These are phyloP conservation scores for Brachylomia viminalis DNA, from an alignment of 2,888 invertebrate genomes.

Conservation along the genomic window DNA sequence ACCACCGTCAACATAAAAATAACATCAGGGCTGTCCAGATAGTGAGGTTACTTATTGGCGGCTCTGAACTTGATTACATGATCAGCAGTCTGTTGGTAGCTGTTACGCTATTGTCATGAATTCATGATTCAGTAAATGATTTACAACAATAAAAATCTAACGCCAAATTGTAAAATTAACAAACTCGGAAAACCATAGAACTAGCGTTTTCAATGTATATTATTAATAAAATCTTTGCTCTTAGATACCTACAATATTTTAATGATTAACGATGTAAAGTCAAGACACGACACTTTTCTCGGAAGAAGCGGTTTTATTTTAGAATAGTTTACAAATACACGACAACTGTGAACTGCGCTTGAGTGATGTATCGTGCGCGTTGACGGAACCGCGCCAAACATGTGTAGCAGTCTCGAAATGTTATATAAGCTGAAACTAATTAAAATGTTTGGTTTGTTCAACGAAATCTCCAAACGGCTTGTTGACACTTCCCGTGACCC, in stretches of 20 bases:
- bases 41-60: background rate
- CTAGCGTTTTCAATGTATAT: background rate
- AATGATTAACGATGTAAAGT: constrained; percentile 53
- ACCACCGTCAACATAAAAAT: background rate
- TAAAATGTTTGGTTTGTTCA: too few species aligned
- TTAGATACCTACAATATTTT: background rate
- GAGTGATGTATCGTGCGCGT: constrained; percentile 48
- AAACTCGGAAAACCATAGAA: background rate
- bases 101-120: background rate
- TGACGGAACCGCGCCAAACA: constrained; percentile 50
- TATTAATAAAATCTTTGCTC: background rate
- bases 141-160: background rate
- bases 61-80: background rate
- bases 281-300: constrained; percentile 41
- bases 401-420: constrained; percentile 7
- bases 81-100: background rate
- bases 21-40: background rate
- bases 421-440: constrained; percentile 11
- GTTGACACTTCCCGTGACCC: too few species aligned
- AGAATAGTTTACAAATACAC: constrained; percentile 42
- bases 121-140: background rate
- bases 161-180: background rate
- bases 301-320: constrained; percentile 56
- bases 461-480: too few species aligned
- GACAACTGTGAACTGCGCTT: constrained; percentile 28